Base-by-base conservation (phyloP, 2,888 invertebrate species). In the Hedychridium roseum region DNA sequence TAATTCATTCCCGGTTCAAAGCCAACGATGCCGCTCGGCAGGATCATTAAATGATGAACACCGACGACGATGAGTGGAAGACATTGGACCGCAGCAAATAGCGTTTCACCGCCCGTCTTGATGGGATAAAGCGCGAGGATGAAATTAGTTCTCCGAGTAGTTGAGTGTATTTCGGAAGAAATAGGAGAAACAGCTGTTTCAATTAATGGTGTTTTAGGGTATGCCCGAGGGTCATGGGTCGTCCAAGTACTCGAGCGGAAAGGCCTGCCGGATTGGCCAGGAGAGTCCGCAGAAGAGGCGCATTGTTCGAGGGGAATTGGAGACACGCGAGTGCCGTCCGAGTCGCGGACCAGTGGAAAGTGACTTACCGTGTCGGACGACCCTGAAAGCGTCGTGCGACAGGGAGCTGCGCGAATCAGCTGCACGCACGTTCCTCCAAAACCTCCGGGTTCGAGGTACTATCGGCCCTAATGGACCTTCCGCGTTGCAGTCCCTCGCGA, bases 341-440 rank as follows among this genome's bases (percentile, higher is more conserved):
- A 3, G n/a, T 9, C 31, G 31, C 11, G 11, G 27, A 27, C 44
- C 30, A 49, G 47, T 27, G 51, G 43, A 59, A 61, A 61, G 55
- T 62, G 59, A 60, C 58, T 62, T 64, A 53, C 57, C 55, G 54
- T 53, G 57, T 64, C 52, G 50, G 49, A 51, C 51, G 50, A 62
- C 54, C 51, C 31, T 38, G 45, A 39, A 46, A 45, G 50, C 26
- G 44, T 28, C 39, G 43, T 26, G 26, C 40, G 28, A 30, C 38
- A 43, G 35, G 23, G 38, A 17, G 23, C 27, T 18, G 20, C 12
- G 11, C 30, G 15, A 38, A n/a, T n/a, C 1, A 32, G 30, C n/a
- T 27, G 20, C 30, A 2, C 7, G 5, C 7, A 18, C n/a, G n/a
- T n/a, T n/a, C n/a, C n/a, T n/a, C n/a, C n/a, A n/a, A n/a, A n/a